Evolutionary conservation across 2,797 vertebrate species (phyloP).

Genomic region (Crypturellus tataupa): DNA sequence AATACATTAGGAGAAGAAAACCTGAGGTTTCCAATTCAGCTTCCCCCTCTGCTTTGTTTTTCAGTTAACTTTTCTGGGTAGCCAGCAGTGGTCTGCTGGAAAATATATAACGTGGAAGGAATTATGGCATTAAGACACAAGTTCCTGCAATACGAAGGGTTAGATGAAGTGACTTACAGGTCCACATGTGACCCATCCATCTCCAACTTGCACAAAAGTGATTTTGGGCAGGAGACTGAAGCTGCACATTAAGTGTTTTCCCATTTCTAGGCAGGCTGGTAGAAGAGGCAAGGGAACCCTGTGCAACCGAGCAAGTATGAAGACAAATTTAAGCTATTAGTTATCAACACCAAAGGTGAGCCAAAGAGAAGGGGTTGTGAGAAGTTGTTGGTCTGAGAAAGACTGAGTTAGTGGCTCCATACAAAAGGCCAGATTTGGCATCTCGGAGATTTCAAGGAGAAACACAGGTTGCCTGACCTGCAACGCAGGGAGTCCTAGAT

Average conservation of each 20-base stretch:
- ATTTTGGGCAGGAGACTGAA: background rate
- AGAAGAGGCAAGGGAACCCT: background rate
- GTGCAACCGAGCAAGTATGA: background rate
- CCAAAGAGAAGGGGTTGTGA: background rate
- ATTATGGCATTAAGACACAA: background rate
- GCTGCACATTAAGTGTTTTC: background rate
- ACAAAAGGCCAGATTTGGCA: background rate
- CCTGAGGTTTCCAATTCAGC: constrained; percentile 15
- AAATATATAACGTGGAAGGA: background rate
- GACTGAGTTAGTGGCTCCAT: background rate
- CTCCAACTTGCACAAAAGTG: background rate
- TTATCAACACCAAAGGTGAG: background rate
- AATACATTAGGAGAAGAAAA: background rate
- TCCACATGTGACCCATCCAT: background rate
- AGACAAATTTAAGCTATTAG: background rate
- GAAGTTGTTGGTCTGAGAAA: background rate
- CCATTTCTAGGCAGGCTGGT: background rate
- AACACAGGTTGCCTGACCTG: background rate
- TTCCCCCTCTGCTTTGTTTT: background rate
- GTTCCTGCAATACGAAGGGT: background rate
- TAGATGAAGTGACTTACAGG: background rate
- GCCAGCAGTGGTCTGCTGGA: background rate
- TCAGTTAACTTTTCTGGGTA: constrained; percentile 20
- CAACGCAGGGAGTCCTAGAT: background rate
- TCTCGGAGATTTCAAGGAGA: background rate